A percentile compares a stretch with the other conserved stretches of the same genome.
Evolutionary conservation across 1,140 invertebrate genomes (phyloP).

Genomic region (Pogonomyrmex californicus): DNA sequence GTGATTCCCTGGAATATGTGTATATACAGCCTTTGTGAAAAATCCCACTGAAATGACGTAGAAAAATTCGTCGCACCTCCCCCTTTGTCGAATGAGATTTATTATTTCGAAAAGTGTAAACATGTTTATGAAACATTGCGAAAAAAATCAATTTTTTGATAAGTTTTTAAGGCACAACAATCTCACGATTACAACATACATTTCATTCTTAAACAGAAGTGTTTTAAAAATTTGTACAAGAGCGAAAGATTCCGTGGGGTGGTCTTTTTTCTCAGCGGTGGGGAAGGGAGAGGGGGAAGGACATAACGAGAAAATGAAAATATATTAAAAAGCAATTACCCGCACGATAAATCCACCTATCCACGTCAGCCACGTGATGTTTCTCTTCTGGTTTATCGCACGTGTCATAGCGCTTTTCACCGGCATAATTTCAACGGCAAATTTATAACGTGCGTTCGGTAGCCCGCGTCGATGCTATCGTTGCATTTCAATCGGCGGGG

Average conservation of each 20-base stretch:
- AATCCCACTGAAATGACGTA: neutral
- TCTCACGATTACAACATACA: neutral
- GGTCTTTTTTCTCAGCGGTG: neutral
- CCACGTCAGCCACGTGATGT: neutral
- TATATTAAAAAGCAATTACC: slow-evolving; percentile 29
- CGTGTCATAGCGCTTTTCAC: neutral
- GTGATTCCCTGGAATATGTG: slow-evolving; percentile 22
- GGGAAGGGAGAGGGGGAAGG: no score
- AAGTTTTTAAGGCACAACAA: neutral
- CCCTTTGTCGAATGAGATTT: no score
- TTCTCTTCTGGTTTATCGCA: slow-evolving; percentile 23
- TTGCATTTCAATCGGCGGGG: slow-evolving; percentile 34
- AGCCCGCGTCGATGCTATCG: neutral
- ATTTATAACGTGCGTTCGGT: slow-evolving; percentile 14
- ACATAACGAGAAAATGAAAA: neutral
- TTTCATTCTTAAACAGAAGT: neutral
- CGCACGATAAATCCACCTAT: slow-evolving; percentile 23
- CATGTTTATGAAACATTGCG: neutral
- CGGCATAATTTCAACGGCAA: neutral
- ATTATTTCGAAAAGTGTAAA: neutral
- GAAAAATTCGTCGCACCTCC: neutral
- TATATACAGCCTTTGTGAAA: slow-evolving; percentile 4
- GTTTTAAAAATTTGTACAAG: neutral
- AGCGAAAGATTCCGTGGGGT: neutral
- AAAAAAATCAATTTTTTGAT: slow-evolving; percentile 2